Evolutionary conservation across 2,113 vertebrate genomes (phyloP).

Genomic region (Phyllostomus hastatus): DNA sequence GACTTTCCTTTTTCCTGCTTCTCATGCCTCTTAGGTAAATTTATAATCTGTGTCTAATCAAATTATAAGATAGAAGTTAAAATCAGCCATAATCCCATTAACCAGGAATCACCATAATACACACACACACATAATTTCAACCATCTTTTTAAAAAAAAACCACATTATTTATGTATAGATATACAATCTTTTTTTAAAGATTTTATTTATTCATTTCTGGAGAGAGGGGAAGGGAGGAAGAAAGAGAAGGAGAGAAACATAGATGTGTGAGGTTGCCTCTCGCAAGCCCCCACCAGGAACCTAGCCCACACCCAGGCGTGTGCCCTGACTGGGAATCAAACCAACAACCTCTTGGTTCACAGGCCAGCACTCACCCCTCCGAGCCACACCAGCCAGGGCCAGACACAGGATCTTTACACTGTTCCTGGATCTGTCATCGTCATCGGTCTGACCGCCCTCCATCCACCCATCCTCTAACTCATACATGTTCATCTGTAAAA

Average conservation of each 20-base stretch:
- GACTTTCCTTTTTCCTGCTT: not conserved
- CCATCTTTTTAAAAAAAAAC: slow-evolving; percentile 66
- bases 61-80: not conserved
- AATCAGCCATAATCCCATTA: not conserved
- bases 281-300: too few species aligned
- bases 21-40: not conserved
- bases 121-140: not conserved
- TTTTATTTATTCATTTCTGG: too few species aligned
- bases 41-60: not conserved
- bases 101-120: not conserved
- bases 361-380: too few species aligned
- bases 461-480: slow-evolving; percentile 16
- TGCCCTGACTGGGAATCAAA: too few species aligned
- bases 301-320: too few species aligned
- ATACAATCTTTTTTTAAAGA: slow-evolving; percentile 85
- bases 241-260: too few species aligned
- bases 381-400: too few species aligned
- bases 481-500: not conserved
- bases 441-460: slow-evolving; percentile 60
- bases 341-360: too few species aligned
- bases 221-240: too few species aligned
- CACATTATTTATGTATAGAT: slow-evolving; percentile 94
- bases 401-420: slow-evolving; percentile 91
- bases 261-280: too few species aligned
- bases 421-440: slow-evolving; percentile 80